These are phyloP conservation scores for Coendou prehensilis DNA, from an alignment of 2,797 vertebrate genomes.

Conservation along the genomic window DNA sequence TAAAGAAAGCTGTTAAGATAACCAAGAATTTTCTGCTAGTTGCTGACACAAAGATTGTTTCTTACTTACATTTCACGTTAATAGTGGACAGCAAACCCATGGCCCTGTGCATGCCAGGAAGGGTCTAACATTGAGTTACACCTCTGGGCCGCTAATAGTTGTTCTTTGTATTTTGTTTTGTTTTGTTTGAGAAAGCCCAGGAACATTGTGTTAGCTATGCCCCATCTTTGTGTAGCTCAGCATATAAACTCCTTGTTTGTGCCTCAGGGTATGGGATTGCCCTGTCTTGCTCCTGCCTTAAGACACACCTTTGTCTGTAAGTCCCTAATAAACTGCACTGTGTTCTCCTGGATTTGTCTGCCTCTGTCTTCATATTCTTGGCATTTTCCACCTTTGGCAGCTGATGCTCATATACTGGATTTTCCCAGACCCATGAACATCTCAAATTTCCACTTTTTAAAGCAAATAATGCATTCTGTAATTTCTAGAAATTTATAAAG, in stretches of 20 bases:
- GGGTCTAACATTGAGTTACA: not conserved
- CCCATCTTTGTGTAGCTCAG: not conserved
- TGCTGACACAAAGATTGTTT: not conserved
- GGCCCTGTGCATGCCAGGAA: not conserved
- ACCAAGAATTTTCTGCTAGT: not conserved
- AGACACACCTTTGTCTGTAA: not conserved
- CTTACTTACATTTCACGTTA: not conserved
- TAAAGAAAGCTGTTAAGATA: not conserved
- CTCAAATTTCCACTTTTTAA: not conserved
- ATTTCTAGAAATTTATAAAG: slow-evolving; percentile 7
- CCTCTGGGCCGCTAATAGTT: not conserved
- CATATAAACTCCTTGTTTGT: not conserved
- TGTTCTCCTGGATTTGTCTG: not conserved
- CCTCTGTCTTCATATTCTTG: not conserved
- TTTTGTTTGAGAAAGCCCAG: not conserved
- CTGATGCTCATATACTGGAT: not conserved
- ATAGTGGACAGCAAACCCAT: not conserved
- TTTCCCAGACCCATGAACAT: not conserved
- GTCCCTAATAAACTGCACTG: not conserved
- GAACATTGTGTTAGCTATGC: not conserved
- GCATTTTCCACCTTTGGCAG: not conserved
- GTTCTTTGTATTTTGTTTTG: not conserved
- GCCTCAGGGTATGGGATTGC: not conserved
- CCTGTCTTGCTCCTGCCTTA: not conserved
- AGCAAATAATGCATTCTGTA: not conserved